These are phyloP conservation scores for Lysandra coridon DNA, from an alignment of 2,888 invertebrate species.

Conservation along the genomic window DNA sequence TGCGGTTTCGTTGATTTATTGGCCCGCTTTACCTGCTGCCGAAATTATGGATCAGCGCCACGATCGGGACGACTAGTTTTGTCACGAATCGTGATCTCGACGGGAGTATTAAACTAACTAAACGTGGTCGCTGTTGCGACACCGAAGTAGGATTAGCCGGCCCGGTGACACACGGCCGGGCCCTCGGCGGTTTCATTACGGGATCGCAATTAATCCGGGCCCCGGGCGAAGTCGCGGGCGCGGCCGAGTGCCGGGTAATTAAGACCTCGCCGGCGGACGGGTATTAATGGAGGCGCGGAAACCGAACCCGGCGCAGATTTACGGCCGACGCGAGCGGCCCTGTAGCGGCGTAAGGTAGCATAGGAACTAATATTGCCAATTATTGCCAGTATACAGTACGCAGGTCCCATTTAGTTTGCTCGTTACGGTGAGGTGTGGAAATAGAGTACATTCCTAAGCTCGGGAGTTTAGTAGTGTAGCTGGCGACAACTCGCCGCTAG, in stretches of 20 bases:
- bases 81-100: neutral
- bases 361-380: neutral
- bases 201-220: slow-evolving; percentile 2
- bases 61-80: neutral
- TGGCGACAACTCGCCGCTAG: neutral
- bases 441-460: neutral
- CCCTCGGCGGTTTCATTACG: neutral
- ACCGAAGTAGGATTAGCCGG: neutral
- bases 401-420: neutral
- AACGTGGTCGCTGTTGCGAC: slow-evolving; percentile 7
- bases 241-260: slow-evolving; percentile 29
- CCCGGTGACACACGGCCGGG: neutral
- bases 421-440: neutral
- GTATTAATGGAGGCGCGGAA: neutral
- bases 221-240: slow-evolving; percentile 25
- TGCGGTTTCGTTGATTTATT: neutral
- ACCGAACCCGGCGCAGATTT: neutral
- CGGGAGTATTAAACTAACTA: slow-evolving; percentile 1
- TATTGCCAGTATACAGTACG: neutral
- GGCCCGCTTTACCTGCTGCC: neutral
- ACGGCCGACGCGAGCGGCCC: neutral
- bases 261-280: slow-evolving; percentile 20
- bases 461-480: neutral
- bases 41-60: neutral
- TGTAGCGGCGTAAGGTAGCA: neutral